These are phyloP conservation scores for Simalia tracyae DNA, from an alignment of 2,797 vertebrate genomes.

Conservation along the genomic window DNA sequence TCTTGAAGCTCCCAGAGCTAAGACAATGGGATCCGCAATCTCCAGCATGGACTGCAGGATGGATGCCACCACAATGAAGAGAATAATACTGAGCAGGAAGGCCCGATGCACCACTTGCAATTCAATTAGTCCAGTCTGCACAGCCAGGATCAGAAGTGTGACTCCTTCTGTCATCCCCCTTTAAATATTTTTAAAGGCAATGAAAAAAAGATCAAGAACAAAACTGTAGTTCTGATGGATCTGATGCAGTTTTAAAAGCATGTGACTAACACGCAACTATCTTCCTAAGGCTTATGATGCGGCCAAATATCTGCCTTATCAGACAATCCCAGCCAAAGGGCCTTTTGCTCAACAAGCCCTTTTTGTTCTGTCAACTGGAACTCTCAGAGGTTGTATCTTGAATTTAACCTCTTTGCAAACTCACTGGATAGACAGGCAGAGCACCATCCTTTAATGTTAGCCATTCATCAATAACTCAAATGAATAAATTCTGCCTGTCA, in stretches of 20 bases:
- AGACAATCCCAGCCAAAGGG: background rate
- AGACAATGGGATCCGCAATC: constrained; percentile 95
- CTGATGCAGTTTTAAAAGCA: constrained; percentile 32
- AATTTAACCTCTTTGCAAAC: background rate
- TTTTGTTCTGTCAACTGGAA: background rate
- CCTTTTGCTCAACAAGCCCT: background rate
- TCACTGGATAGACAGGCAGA: background rate
- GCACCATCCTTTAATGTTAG: background rate
- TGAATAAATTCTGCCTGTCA: background rate
- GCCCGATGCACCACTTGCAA: constrained; percentile 96
- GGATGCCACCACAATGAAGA: constrained; percentile 97
- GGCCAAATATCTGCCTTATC: background rate
- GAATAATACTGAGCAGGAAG: constrained; percentile 97
- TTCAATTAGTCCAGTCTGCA: constrained; percentile 97
- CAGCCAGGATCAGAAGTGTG: constrained; percentile 92
- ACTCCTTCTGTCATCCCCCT: constrained; percentile 99
- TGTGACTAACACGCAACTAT: background rate
- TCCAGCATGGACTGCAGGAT: constrained; percentile 98
- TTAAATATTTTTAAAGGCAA: constrained; percentile 19
- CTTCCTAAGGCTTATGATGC: background rate
- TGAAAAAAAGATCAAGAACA: constrained; percentile 7
- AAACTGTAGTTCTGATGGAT: constrained; percentile 14
- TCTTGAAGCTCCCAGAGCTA: constrained; percentile 94
- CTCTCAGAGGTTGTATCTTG: background rate
- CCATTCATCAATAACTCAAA: background rate